A percentile compares a stretch with the other conserved stretches of the same genome.
Conservation (phyloP, 2,113 vertebrate genomes). For the Pelvicachromis taeniatus region DNA sequence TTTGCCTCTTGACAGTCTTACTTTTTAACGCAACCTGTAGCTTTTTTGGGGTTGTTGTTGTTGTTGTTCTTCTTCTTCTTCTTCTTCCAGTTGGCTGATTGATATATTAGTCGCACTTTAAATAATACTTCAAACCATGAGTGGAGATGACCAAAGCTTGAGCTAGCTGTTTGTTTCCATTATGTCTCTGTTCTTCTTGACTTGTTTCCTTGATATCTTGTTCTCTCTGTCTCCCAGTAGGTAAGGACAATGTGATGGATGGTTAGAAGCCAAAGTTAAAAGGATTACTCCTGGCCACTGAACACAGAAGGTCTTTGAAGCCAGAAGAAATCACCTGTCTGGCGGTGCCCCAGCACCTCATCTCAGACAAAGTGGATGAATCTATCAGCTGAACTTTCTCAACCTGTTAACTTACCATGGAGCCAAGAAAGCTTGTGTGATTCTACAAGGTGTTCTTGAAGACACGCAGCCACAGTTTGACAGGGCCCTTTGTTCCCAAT, state of each 20-base stretch:
- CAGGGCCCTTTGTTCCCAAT: neutral
- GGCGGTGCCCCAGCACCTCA: neutral
- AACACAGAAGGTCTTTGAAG: conserved; percentile 34
- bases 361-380: neutral
- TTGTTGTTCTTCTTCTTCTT: neutral
- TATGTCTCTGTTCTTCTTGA: neutral
- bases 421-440: neutral
- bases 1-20: neutral
- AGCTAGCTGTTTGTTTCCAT: neutral
- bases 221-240: neutral
- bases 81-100: neutral
- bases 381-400: neutral
- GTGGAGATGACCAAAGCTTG: neutral
- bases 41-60: neutral
- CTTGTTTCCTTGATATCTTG: neutral
- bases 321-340: conserved; percentile 36
- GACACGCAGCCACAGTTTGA: neutral
- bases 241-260: neutral
- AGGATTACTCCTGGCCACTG: conserved; percentile 54
- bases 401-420: neutral
- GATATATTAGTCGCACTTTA: neutral
- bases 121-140: neutral
- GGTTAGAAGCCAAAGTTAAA: conserved; percentile 54
- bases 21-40: neutral
- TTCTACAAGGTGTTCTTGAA: neutral